Evolutionary conservation across 1,140 invertebrate species (phyloP).

Genomic region (Antheraea mylitta): DNA sequence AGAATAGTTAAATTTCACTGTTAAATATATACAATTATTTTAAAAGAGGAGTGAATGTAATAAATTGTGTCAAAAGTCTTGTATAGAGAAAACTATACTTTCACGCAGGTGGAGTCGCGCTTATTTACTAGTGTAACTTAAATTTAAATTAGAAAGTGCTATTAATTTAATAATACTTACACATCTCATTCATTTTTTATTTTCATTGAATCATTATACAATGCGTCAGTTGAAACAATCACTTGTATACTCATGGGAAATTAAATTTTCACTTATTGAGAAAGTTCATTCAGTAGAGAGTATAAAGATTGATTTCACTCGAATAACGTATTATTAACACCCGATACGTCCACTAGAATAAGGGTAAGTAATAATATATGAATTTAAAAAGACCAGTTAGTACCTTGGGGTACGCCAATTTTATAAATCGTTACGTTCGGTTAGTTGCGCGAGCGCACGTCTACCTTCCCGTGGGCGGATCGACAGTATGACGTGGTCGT

Average conservation of each 20-base stretch:
- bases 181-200: slow-evolving; percentile 58
- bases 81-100: too few species aligned
- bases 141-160: not conserved
- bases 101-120: too few species aligned
- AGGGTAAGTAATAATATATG: not conserved
- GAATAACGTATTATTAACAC: slow-evolving; percentile 12
- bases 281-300: slow-evolving; percentile 23
- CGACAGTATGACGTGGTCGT: slow-evolving; percentile 61
- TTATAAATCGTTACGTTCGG: not conserved
- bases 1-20: too few species aligned
- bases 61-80: too few species aligned
- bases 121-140: too few species aligned
- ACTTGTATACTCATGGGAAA: slow-evolving; percentile 28
- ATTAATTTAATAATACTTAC: slow-evolving; percentile 43
- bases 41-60: too few species aligned
- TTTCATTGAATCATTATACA: slow-evolving; percentile 26
- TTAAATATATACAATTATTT: too few species aligned
- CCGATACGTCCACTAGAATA: slow-evolving; percentile 25
- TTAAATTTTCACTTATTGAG: slow-evolving; percentile 28
- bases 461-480: slow-evolving; percentile 55
- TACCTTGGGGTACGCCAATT: slow-evolving; percentile 38
- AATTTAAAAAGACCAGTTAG: slow-evolving; percentile 25
- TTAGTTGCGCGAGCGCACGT: slow-evolving; percentile 50
- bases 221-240: slow-evolving; percentile 9
- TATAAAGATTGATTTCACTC: slow-evolving; percentile 15